phyloP scores from a whole-genome alignment of 2,797 vertebrate genomes.

The Nothura maculosa region DNA sequence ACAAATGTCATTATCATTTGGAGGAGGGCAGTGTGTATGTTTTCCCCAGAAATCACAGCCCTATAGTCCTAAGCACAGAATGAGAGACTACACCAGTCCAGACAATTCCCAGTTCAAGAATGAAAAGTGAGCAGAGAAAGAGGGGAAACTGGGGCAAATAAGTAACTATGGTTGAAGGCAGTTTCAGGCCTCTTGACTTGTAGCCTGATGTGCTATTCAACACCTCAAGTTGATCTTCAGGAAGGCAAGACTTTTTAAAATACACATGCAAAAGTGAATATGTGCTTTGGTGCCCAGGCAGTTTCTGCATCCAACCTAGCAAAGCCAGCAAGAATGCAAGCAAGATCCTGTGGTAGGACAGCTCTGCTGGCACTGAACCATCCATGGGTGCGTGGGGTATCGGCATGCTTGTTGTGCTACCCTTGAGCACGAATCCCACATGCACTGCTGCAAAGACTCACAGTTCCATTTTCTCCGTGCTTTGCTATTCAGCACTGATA shows the following conservation, averaged over 20 bases:
- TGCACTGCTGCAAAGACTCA: slow-evolving; percentile 30
- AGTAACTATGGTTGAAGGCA: background rate
- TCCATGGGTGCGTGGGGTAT: slow-evolving; percentile 46
- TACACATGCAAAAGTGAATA: slow-evolving; percentile 25
- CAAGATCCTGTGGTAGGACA: slow-evolving; percentile 26
- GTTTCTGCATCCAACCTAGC: background rate
- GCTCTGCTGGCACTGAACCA: slow-evolving; percentile 50
- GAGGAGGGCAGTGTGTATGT: background rate
- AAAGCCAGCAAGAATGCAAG: background rate
- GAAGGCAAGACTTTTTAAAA: background rate
- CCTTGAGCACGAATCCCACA: slow-evolving; percentile 25
- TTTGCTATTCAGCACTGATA: background rate
- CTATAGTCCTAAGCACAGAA: background rate
- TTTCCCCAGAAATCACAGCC: background rate
- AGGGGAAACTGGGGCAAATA: slow-evolving; percentile 15
- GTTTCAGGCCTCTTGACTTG: background rate
- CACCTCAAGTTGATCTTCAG: background rate
- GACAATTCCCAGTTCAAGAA: background rate
- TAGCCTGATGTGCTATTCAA: slow-evolving; percentile 5
- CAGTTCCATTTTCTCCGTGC: slow-evolving; percentile 11
- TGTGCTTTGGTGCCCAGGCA: slow-evolving; percentile 16
- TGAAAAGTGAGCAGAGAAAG: background rate
- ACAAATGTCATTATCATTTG: background rate
- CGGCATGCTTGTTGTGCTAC: slow-evolving; percentile 56
- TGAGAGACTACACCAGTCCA: background rate